Conservation (phyloP, 2,113 vertebrate species). For the Pyxicephalus adspersus region DNA sequence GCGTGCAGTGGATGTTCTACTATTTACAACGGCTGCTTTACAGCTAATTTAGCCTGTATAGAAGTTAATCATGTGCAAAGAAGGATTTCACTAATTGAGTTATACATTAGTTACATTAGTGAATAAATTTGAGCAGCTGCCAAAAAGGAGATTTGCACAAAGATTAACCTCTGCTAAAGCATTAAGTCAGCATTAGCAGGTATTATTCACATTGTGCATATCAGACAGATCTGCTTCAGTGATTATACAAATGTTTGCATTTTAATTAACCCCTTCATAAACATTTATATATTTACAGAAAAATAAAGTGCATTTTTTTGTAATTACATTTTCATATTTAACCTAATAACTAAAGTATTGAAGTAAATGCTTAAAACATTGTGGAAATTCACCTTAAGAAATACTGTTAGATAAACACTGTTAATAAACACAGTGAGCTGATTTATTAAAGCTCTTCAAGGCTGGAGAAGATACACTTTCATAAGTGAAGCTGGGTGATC, state of each 20-base stretch:
- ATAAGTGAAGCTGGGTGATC: too few species aligned
- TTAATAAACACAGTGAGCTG: too few species aligned
- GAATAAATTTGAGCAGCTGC: not conserved
- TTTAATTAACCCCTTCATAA: too few species aligned
- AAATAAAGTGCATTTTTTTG: too few species aligned
- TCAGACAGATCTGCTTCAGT: slow-evolving; percentile 4
- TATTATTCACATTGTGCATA: slow-evolving; percentile 7
- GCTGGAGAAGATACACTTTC: too few species aligned
- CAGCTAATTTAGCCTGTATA: slow-evolving; percentile 2
- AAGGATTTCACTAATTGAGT: not conserved
- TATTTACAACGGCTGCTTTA: slow-evolving; percentile 16
- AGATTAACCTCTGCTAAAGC: not conserved
- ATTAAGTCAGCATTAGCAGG: not conserved
- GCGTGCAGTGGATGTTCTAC: not conserved
- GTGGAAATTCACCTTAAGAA: too few species aligned
- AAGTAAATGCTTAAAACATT: too few species aligned
- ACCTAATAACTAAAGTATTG: too few species aligned
- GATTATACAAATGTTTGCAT: not conserved
- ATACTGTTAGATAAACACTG: too few species aligned
- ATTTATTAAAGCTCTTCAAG: too few species aligned
- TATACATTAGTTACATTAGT: not conserved
- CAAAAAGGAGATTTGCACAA: not conserved
- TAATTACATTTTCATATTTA: too few species aligned
- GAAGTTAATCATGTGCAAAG: not conserved
- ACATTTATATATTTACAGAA: too few species aligned